Evolutionary conservation across 2,888 invertebrate species (phyloP).

Genomic region (Agrotis exclamationis): DNA sequence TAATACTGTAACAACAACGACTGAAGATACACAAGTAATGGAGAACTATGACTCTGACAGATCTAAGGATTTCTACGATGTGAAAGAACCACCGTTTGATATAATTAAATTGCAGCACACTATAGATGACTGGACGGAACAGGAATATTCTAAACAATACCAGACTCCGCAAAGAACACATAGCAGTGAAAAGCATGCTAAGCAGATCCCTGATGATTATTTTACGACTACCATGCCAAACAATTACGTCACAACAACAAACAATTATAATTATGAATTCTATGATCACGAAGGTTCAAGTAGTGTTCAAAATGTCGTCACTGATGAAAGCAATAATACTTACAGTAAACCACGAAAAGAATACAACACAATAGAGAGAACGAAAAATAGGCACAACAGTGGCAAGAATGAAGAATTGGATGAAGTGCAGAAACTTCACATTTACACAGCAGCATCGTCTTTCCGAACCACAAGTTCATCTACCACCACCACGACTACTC

Average conservation of each 20-base stretch:
- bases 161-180: conserved; percentile 88
- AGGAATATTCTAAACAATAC: conserved; percentile 92
- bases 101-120: conserved; percentile 95
- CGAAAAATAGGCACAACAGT: conserved; percentile 73
- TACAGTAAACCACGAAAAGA: conserved; percentile 74
- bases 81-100: conserved; percentile 92
- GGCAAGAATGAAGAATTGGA: conserved; percentile 76
- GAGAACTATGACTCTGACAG: conserved; percentile 90
- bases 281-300: conserved; percentile 89
- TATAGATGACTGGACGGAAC: conserved; percentile 96
- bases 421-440: conserved; percentile 81
- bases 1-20: conserved; percentile 74
- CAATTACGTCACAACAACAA: conserved; percentile 78
- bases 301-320: conserved; percentile 84
- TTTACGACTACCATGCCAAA: conserved; percentile 92
- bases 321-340: conserved; percentile 77
- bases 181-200: conserved; percentile 92
- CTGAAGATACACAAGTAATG: conserved; percentile 76
- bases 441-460: conserved; percentile 85
- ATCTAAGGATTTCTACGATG: conserved; percentile 86
- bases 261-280: conserved; percentile 81
- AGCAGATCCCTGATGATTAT: conserved; percentile 95
- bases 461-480: conserved; percentile 84
- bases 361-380: conserved; percentile 82
- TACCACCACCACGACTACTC: conserved; percentile 84